These are phyloP conservation scores for Muscicapa adusta DNA, from an alignment of 2,113 vertebrate species.

Conservation along the genomic window DNA sequence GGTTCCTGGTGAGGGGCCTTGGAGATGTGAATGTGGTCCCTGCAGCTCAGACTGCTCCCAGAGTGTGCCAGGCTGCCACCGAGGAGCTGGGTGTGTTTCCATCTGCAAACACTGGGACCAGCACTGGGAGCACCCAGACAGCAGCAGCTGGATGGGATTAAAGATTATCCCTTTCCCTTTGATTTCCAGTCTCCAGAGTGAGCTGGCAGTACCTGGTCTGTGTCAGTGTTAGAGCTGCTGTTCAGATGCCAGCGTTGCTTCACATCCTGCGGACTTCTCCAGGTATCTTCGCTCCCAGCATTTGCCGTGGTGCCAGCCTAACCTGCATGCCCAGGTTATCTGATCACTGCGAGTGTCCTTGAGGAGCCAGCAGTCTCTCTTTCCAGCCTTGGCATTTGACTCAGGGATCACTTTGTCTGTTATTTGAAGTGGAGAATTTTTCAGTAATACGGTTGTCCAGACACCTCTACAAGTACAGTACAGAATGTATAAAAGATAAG, in stretches of 20 bases:
- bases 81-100: neutral
- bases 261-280: neutral
- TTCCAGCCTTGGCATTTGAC: neutral
- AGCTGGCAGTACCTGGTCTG: neutral
- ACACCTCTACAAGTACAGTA: fast-evolving
- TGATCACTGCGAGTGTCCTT: neutral
- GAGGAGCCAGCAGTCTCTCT: neutral
- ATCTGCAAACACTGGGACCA: neutral
- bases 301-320: neutral
- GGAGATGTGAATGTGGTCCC: neutral
- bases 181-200: neutral
- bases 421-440: neutral
- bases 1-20: neutral
- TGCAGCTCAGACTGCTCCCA: neutral
- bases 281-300: fast-evolving
- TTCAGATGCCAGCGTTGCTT: neutral
- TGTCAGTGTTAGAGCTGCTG: neutral
- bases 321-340: neutral
- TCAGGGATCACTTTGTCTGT: neutral
- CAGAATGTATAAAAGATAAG: neutral
- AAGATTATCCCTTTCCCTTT: neutral
- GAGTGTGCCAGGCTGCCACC: neutral
- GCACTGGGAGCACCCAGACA: neutral
- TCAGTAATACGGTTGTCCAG: neutral
- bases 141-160: neutral